Percentiles rank a stretch among this genome's conserved stretches.
These are phyloP conservation scores for Onthophagus taurus DNA, from an alignment of 1,140 invertebrate species.

Conservation along the genomic window DNA sequence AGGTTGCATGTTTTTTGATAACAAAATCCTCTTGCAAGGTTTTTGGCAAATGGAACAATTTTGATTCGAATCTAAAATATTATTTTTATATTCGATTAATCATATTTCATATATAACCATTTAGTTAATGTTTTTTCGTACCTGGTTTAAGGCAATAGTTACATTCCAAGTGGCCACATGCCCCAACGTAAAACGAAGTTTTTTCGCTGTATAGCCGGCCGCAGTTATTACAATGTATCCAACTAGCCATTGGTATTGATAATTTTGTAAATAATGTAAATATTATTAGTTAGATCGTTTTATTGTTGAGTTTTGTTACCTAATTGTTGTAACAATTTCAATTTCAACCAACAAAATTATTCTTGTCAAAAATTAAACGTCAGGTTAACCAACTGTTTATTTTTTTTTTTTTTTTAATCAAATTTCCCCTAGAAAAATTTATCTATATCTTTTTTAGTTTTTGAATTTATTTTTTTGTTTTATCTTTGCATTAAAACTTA, in stretches of 20 bases:
- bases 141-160: conserved; percentile 18
- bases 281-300: background rate
- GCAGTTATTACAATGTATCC: conserved; percentile 32
- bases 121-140: too few relatives aligned
- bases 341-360: background rate
- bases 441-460: too few relatives aligned
- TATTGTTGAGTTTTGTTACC: background rate
- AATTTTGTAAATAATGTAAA: too few relatives aligned
- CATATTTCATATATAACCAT: too few relatives aligned
- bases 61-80: background rate
- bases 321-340: background rate
- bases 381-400: background rate
- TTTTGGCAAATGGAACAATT: conserved; percentile 8
- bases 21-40: background rate
- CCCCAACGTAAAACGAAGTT: conserved; percentile 23
- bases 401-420: background rate
- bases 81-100: background rate
- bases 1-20: background rate
- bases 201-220: conserved; percentile 14
- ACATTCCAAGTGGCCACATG: conserved; percentile 30
- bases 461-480: too few relatives aligned
- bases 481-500: too few relatives aligned
- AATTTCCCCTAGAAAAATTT: background rate
- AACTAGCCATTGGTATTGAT: conserved; percentile 24
- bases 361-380: background rate